Conservation (phyloP, 2,113 vertebrate species). For the Hemibates koningsi region DNA sequence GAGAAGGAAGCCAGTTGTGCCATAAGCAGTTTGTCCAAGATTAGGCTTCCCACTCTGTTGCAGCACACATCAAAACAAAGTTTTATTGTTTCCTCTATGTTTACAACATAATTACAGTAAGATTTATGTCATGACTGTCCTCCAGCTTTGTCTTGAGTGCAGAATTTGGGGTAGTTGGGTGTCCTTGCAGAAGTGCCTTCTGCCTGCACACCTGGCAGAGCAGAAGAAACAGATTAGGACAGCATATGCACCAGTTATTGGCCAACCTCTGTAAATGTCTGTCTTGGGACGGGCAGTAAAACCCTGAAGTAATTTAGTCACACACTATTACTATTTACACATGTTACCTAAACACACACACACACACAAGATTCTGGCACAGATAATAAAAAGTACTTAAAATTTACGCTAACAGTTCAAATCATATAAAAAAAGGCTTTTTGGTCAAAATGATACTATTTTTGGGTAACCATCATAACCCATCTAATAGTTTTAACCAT, state of each 20-base stretch:
- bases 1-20: background rate
- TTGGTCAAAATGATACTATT: background rate
- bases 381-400: background rate
- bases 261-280: slow-evolving; percentile 34
- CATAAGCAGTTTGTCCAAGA: background rate
- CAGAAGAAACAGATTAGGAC: slow-evolving; percentile 51
- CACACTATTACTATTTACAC: background rate
- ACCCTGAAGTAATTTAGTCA: slow-evolving; percentile 38
- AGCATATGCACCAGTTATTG: slow-evolving; percentile 57
- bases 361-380: background rate
- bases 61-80: slow-evolving; percentile 32
- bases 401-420: background rate
- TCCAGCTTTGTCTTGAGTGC: slow-evolving; percentile 34
- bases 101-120: slow-evolving; percentile 50
- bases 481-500: background rate
- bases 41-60: background rate
- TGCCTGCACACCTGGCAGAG: slow-evolving; percentile 59
- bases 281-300: slow-evolving; percentile 58
- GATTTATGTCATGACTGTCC: slow-evolving; percentile 45
- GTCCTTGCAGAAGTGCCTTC: slow-evolving; percentile 49
- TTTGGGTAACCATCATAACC: background rate
- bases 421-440: background rate
- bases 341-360: background rate
- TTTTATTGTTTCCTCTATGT: slow-evolving; percentile 43
- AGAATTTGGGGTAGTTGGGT: slow-evolving; percentile 21